Conservation (phyloP, 2,888 invertebrate species). For the Mamestra brassicae region DNA sequence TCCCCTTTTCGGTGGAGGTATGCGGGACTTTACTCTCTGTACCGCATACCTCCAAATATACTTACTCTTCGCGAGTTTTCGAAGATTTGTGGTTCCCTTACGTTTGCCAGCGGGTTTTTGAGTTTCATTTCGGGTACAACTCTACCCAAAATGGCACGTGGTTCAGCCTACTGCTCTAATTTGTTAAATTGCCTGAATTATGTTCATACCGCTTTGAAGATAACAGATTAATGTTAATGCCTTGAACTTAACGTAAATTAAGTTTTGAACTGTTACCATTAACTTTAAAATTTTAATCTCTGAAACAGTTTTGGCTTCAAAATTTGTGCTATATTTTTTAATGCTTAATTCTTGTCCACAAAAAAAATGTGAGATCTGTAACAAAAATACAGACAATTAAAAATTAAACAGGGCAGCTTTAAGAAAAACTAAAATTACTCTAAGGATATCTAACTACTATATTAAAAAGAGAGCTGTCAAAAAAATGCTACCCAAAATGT, state of each 20-base stretch:
- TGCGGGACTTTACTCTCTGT: too few relatives aligned
- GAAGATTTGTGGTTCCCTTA: not conserved
- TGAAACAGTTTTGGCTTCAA: not conserved
- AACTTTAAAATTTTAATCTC: constrained; percentile 4
- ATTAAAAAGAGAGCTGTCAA: not conserved
- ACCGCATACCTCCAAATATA: too few relatives aligned
- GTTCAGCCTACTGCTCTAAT: constrained; percentile 29
- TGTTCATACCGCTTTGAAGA: constrained; percentile 51
- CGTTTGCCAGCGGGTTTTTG: not conserved
- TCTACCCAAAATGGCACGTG: constrained; percentile 18
- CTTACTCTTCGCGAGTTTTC: not conserved
- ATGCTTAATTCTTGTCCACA: not conserved
- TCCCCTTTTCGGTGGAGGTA: too few relatives aligned
- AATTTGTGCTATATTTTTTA: not conserved
- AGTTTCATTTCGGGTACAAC: not conserved
- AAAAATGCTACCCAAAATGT: not conserved
- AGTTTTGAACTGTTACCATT: constrained; percentile 45
- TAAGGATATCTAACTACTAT: too few relatives aligned
- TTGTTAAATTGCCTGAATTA: constrained; percentile 46
- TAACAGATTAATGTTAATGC: constrained; percentile 44
- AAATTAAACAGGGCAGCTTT: not conserved
- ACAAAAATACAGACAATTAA: not conserved
- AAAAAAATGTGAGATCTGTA: not conserved
- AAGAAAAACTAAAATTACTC: not conserved
- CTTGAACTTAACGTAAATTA: constrained; percentile 48